Conservation (phyloP, 2,113 vertebrate genomes). For the Shinisaurus crocodilurus region DNA sequence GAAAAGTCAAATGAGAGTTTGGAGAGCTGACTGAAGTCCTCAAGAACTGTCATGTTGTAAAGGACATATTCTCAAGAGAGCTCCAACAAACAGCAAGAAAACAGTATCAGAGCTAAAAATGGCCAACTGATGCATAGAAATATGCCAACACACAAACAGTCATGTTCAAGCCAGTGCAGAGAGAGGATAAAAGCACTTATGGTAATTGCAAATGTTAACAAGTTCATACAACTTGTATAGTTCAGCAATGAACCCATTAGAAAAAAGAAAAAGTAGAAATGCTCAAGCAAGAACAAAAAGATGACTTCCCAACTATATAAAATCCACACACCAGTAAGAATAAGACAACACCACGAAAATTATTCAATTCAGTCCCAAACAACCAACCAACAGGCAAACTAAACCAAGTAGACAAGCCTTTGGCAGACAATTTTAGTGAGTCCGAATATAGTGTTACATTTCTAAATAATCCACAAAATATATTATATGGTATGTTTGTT, state of each 20-base stretch:
- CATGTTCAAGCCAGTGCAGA: slow-evolving; percentile 97
- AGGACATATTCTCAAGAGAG: slow-evolving; percentile 66
- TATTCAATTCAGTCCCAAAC: slow-evolving; percentile 67
- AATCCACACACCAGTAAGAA: slow-evolving; percentile 70
- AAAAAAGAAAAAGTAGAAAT: slow-evolving; percentile 66
- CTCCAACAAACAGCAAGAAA: slow-evolving; percentile 76
- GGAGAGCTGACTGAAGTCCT: slow-evolving; percentile 63
- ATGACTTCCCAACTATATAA: slow-evolving; percentile 71
- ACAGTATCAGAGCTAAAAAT: slow-evolving; percentile 75
- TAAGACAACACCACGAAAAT: slow-evolving; percentile 77
- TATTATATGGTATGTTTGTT: slow-evolving; percentile 79
- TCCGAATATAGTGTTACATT: slow-evolving; percentile 74
- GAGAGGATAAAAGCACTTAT: slow-evolving; percentile 99
- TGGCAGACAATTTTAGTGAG: slow-evolving; percentile 77
- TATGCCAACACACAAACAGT: slow-evolving; percentile 93
- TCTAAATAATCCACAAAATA: slow-evolving; percentile 81
- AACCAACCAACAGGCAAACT: slow-evolving; percentile 72
- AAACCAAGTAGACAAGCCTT: slow-evolving; percentile 78
- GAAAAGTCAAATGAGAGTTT: slow-evolving; percentile 59
- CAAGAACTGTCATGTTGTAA: slow-evolving; percentile 74
- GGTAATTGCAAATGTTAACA: slow-evolving; percentile 92
- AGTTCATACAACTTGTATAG: slow-evolving; percentile 84
- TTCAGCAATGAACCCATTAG: slow-evolving; percentile 76
- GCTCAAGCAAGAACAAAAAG: slow-evolving; percentile 60
- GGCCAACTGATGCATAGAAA: slow-evolving; percentile 91